Evolutionary conservation across 2,797 vertebrate species (phyloP).

Genomic region (Eurystomus glaucurus): DNA sequence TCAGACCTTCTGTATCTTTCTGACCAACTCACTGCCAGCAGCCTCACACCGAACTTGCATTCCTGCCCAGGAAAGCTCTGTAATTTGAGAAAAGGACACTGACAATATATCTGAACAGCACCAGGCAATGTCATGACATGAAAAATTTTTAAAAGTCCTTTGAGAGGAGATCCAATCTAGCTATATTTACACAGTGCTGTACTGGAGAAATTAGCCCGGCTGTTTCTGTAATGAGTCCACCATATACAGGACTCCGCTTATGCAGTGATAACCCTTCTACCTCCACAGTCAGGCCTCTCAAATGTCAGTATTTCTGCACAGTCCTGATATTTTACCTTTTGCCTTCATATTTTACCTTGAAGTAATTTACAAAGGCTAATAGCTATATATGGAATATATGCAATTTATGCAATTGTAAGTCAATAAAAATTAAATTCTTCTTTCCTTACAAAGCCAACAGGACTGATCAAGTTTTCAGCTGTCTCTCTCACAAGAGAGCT

Average conservation of each 20-base stretch:
- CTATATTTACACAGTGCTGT: background rate
- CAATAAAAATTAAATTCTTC: background rate
- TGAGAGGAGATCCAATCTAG: background rate
- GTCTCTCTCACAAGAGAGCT: background rate
- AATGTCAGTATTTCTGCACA: background rate
- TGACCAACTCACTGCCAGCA: background rate
- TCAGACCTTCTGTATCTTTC: background rate
- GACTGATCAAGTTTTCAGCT: background rate
- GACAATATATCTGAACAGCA: background rate
- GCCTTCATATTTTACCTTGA: background rate
- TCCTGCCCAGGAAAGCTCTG: background rate
- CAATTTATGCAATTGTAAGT: background rate
- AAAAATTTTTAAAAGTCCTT: background rate
- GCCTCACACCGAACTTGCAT: background rate
- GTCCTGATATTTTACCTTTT: background rate
- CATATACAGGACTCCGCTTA: background rate
- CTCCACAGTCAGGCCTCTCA: background rate
- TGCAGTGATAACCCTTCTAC: background rate
- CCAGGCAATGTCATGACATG: accelerated
- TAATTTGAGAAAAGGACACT: background rate
- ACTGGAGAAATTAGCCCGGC: background rate
- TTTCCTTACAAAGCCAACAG: background rate
- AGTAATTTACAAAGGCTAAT: background rate
- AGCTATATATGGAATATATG: background rate
- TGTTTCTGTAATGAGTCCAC: background rate